A percentile compares a stretch with the other conserved stretches of the same genome.
Evolutionary conservation across 2,113 vertebrate genomes (phyloP).

Genomic region (Sialia sialis): DNA sequence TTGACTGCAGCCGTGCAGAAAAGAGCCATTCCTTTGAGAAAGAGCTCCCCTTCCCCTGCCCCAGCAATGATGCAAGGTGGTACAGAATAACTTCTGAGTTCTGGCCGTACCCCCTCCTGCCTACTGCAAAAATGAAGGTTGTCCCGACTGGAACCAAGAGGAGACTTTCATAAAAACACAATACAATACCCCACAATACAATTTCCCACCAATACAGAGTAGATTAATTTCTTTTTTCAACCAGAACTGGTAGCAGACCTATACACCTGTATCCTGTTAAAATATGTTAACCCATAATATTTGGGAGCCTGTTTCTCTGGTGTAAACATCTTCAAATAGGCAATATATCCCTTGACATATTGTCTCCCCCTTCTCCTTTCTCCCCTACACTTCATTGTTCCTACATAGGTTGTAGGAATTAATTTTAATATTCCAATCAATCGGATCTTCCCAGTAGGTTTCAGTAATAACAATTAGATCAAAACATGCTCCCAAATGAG

Average conservation of each 20-base stretch:
- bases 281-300: neutral
- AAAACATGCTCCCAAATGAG: conserved; percentile 25
- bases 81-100: neutral
- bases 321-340: neutral
- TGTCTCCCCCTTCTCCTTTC: neutral
- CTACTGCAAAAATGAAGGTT: neutral
- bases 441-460: neutral
- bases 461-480: conserved; percentile 26
- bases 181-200: neutral
- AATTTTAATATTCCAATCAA: conserved; percentile 30
- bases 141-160: neutral
- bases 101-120: neutral
- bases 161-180: neutral
- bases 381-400: neutral
- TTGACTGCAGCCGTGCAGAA: neutral
- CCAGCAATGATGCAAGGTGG: neutral
- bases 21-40: neutral
- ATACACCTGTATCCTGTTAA: neutral
- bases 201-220: neutral
- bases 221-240: neutral
- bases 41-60: neutral
- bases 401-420: neutral
- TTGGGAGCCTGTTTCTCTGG: neutral
- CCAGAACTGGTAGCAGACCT: neutral
- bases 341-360: neutral